phyloP scores from a whole-genome alignment of 2,113 vertebrate genomes.

The Corythaixoides concolor region DNA sequence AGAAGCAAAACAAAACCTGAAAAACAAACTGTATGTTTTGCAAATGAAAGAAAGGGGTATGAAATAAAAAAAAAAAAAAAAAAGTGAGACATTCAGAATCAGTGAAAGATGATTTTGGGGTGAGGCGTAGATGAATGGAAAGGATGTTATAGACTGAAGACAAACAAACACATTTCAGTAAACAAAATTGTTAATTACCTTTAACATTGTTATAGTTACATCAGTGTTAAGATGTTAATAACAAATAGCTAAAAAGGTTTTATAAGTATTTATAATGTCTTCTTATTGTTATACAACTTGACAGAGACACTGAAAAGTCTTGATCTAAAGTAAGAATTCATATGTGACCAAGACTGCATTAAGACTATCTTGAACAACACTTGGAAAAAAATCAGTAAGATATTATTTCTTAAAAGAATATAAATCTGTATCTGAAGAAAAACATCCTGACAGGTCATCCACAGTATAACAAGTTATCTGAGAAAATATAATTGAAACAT shows the following conservation, averaged over 20 bases:
- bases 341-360: neutral
- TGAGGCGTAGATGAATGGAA: neutral
- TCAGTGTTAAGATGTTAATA: neutral
- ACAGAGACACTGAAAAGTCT: neutral
- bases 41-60: no score
- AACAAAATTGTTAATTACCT: neutral
- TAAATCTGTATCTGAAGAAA: neutral
- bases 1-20: neutral
- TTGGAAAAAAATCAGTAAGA: neutral
- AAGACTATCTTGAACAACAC: neutral
- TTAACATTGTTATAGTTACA: neutral
- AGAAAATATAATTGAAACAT: neutral
- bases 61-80: neutral
- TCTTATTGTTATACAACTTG: neutral
- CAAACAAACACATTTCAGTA: neutral
- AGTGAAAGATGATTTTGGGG: neutral
- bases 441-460: neutral
- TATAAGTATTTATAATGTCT: neutral
- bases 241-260: neutral
- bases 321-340: neutral
- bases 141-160: neutral
- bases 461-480: neutral
- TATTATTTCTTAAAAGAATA: neutral
- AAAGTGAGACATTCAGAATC: neutral
- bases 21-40: no score